A percentile compares a stretch with the other conserved stretches of the same genome.
Evolutionary conservation across 2,888 invertebrate genomes (phyloP).

Genomic region (Nemotelus nigrinus): DNA sequence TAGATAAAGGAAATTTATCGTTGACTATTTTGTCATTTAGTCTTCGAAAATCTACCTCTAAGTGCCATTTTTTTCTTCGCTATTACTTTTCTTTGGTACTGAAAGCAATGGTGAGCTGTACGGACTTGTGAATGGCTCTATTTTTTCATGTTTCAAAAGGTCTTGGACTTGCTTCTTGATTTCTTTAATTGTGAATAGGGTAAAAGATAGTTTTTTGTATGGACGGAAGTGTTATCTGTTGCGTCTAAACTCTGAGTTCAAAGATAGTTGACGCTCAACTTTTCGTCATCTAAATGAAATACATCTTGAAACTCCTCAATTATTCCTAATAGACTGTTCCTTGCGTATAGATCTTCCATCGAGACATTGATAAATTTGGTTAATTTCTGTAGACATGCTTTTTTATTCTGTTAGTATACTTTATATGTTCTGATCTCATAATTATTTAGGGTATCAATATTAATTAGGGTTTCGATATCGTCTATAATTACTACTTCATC

Average conservation of each 20-base stretch:
- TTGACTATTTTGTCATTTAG: constrained; percentile 29
- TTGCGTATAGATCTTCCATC: not conserved
- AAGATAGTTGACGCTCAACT: not conserved
- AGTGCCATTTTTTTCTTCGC: constrained; percentile 24
- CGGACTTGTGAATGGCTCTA: constrained; percentile 46
- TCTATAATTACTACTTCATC: not conserved
- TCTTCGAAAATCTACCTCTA: constrained; percentile 19
- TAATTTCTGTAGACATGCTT: too few relatives aligned
- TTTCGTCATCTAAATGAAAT: not conserved
- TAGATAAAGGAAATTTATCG: not conserved
- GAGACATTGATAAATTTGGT: not conserved
- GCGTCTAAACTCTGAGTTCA: not conserved
- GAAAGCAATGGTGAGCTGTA: constrained; percentile 49
- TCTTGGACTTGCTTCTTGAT: not conserved
- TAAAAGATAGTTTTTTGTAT: not conserved
- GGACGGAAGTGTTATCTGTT: not conserved
- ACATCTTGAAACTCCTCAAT: not conserved
- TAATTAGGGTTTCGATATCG: not conserved
- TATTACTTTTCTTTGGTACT: constrained; percentile 46
- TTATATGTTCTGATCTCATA: not conserved
- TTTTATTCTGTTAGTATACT: too few relatives aligned
- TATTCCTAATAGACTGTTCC: not conserved
- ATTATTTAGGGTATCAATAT: not conserved
- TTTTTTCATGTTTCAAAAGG: constrained; percentile 33
- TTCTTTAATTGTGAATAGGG: not conserved